These are phyloP conservation scores for Oncorhynchus gorbuscha DNA, from an alignment of 2,113 vertebrate species.

Conservation along the genomic window DNA sequence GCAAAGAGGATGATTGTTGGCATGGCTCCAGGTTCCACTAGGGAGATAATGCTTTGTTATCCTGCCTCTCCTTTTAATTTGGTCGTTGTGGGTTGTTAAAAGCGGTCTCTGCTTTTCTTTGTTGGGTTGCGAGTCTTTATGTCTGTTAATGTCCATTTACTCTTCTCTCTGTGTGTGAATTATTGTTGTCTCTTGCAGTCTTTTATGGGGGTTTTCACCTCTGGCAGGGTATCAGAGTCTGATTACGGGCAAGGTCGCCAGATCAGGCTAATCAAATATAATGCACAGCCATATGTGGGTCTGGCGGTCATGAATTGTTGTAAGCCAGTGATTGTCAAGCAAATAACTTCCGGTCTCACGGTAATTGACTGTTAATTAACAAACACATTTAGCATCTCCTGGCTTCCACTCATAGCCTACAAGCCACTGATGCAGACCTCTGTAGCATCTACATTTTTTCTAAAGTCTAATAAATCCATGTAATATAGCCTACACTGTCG, in stretches of 20 bases:
- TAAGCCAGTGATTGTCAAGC: too few relatives aligned
- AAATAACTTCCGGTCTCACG: too few relatives aligned
- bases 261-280: conserved; percentile 22
- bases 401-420: too few relatives aligned
- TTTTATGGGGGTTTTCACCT: conserved; percentile 16
- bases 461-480: too few relatives aligned
- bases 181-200: neutral
- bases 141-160: neutral
- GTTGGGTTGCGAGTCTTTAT: neutral
- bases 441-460: too few relatives aligned
- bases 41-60: conserved; percentile 12
- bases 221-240: conserved; percentile 5
- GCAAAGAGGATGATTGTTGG: conserved; percentile 12
- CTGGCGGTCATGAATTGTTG: too few relatives aligned
- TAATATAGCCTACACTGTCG: too few relatives aligned
- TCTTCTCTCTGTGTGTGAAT: neutral
- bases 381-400: too few relatives aligned
- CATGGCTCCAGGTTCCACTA: neutral
- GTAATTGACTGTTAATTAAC: too few relatives aligned
- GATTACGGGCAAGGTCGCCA: conserved; percentile 21
- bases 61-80: neutral
- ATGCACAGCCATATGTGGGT: neutral
- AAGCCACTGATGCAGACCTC: too few relatives aligned
- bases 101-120: conserved; percentile 12
- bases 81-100: conserved; percentile 3